These are phyloP conservation scores for Aphaenogaster floridana DNA, from an alignment of 1,140 invertebrate genomes.

Conservation along the genomic window DNA sequence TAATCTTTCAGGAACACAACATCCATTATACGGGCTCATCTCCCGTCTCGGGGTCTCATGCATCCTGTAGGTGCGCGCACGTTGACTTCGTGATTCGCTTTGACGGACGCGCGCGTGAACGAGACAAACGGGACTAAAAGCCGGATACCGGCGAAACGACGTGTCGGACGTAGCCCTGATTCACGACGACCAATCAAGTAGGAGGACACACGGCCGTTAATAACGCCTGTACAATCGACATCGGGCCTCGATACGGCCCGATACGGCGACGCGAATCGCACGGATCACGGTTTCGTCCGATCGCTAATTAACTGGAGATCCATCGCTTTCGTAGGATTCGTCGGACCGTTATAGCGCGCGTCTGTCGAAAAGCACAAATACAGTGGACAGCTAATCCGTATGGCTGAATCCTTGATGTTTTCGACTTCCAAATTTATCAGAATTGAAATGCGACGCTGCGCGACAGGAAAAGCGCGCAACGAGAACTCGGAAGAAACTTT, in stretches of 20 bases:
- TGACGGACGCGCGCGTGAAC: constrained; percentile 77
- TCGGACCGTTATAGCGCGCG: constrained; percentile 55
- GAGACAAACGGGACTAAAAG: constrained; percentile 74
- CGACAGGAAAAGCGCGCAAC: not conserved
- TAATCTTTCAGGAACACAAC: constrained; percentile 61
- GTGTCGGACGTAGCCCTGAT: constrained; percentile 72
- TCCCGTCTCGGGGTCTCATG: constrained; percentile 32
- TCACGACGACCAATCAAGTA: constrained; percentile 74
- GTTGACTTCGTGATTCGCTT: constrained; percentile 74
- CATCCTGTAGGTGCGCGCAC: constrained; percentile 21
- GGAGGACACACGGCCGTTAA: constrained; percentile 72
- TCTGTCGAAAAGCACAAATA: not conserved
- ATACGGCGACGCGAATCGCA: constrained; percentile 51
- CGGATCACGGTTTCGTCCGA: constrained; percentile 64
- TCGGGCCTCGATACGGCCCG: constrained; percentile 71
- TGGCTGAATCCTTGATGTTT: not conserved
- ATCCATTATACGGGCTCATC: constrained; percentile 55
- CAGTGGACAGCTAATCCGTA: not conserved
- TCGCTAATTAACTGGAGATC: constrained; percentile 76
- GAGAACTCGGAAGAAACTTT: not conserved
- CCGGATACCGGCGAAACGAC: constrained; percentile 73
- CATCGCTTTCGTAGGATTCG: constrained; percentile 62
- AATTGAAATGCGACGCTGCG: constrained; percentile 10
- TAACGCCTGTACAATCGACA: constrained; percentile 74
- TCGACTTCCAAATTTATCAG: not conserved